These are phyloP conservation scores for Lithophane semibrunnea DNA, from an alignment of 2,888 invertebrate genomes.

Conservation along the genomic window DNA sequence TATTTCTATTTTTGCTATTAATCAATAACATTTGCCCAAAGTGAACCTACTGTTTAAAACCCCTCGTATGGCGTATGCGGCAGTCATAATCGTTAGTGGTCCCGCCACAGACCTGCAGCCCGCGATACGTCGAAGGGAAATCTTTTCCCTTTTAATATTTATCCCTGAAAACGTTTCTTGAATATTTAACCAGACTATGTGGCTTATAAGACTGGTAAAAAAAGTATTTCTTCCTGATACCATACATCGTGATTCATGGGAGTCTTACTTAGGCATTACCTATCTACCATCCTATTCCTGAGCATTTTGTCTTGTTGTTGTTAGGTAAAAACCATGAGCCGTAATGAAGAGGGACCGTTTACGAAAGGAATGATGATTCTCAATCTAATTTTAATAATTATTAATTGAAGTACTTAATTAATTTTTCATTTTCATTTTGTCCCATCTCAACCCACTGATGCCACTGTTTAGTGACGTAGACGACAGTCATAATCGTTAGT, in stretches of 20 bases:
- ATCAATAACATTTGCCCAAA: background rate
- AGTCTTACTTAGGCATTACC: background rate
- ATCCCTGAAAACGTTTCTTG: conserved; percentile 28
- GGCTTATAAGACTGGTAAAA: background rate
- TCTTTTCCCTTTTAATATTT: conserved; percentile 32
- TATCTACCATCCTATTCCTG: no score
- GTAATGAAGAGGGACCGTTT: background rate
- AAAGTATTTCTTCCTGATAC: background rate
- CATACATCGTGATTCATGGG: background rate
- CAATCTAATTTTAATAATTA: background rate
- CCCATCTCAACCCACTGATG: conserved; percentile 33
- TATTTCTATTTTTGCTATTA: no score
- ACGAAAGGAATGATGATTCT: background rate
- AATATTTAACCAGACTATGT: conserved; percentile 30
- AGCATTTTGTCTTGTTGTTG: background rate
- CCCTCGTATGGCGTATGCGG: conserved; percentile 6
- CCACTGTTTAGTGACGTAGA: conserved; percentile 21
- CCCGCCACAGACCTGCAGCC: conserved; percentile 38
- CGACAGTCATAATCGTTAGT: conserved; percentile 71
- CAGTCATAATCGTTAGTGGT: conserved; percentile 62
- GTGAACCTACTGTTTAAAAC: conserved; percentile 3
- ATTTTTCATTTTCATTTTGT: background rate
- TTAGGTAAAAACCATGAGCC: background rate
- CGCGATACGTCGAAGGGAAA: conserved; percentile 38
- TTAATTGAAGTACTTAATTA: no score